Evolutionary conservation across 1,140 invertebrate genomes (phyloP), one percentile per base, ranked within the genome.

Genomic region (Agraylea sexmaculata): DNA sequence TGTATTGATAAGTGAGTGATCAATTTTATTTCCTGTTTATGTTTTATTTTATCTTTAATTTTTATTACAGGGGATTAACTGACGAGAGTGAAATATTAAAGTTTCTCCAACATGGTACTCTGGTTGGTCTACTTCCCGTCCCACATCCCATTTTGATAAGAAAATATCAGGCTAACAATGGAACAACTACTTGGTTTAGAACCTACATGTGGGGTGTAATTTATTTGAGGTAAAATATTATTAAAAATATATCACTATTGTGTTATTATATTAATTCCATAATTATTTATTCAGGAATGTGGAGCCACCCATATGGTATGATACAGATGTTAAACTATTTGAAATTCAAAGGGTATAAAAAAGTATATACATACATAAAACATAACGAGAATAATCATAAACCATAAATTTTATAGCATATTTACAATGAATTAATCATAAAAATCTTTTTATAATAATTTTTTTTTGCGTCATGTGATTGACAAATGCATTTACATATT

Each of bases 181-280:
- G 92, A 22, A 99, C 96, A 2, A 94, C 93, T 8, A 88, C 93
- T 53, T 99, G 95, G 95, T 99, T 99, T 66, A 70, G 93, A 36
- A 99, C 93, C 1, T 99, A 98, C 57, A 92, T 99, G 80, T 99
- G 94, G 93, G 95, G 94, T 23, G 87, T 99, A 16, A 96, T 99
- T 49, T 99, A 98, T 68, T 73, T 99, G 40, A 79, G 89, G 85
- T 88, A 61, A 52, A 40, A 45, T 35, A n/a, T 7, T 25, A n/a
- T 16, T 37, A 21, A n/a, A 13, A 15, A 23, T 21, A 29, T 16
- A 43, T 11, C 8, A 13, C 15, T 35, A 10, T 7, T 43, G 22
- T 27, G 11, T 37, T 20, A 42, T 30, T 22, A 42, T 8, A 20
- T 36, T 17, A n/a, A 23, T 50, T 42, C 30, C 29, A 29, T 41